Conservation (phyloP, 2,113 vertebrate genomes). For the Melierax canorus region DNA sequence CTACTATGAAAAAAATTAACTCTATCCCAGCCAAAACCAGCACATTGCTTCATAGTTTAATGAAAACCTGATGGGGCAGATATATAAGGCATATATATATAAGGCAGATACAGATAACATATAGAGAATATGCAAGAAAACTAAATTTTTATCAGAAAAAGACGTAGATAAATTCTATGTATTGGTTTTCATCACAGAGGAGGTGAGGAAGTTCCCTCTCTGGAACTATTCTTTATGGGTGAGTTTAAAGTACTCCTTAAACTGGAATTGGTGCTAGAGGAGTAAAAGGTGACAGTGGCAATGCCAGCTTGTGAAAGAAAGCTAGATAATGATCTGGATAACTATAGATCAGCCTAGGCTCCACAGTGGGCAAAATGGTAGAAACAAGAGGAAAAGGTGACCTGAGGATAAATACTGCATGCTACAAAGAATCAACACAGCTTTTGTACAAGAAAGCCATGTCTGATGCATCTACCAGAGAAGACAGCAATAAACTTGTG, state of each 20-base stretch:
- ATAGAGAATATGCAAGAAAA: not conserved
- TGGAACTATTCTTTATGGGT: not conserved
- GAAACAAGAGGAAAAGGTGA: not conserved
- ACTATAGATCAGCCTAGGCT: not conserved
- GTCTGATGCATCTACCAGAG: not conserved
- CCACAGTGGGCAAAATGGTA: not conserved
- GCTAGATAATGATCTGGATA: not conserved
- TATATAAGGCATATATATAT: not conserved
- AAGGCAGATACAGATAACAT: not conserved
- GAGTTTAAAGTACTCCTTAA: not conserved
- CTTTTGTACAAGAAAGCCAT: not conserved
- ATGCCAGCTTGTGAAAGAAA: not conserved
- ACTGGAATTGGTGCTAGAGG: not conserved
- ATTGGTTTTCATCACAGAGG: not conserved
- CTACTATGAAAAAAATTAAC: too few species aligned
- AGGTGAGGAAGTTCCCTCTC: not conserved
- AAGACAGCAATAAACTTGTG: not conserved
- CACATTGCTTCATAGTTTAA: not conserved
- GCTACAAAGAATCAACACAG: not conserved
- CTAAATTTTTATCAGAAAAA: not conserved
- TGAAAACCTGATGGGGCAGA: not conserved
- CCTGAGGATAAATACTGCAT: not conserved
- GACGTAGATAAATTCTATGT: not conserved
- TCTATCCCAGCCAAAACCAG: too few species aligned
- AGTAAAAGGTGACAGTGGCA: not conserved